Conservation (phyloP, 2,888 invertebrate species). For the Aphidoletes aphidimyza region DNA sequence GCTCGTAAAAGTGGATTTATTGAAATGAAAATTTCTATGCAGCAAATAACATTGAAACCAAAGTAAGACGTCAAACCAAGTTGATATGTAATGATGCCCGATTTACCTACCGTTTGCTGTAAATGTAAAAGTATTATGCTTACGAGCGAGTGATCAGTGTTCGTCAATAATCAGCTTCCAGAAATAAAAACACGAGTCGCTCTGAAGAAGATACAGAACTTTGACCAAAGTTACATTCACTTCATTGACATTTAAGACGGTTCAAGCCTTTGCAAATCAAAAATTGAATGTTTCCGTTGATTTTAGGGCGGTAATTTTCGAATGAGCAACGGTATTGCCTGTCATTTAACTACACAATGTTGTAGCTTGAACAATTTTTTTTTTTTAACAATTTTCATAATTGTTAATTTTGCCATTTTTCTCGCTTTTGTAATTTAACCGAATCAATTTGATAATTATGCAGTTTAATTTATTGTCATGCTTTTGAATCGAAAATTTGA, state of each 20-base stretch:
- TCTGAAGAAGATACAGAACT: not conserved
- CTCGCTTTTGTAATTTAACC: no score
- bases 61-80: not conserved
- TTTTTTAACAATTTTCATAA: no score
- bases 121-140: no score
- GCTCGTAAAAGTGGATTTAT: not conserved
- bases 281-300: not conserved
- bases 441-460: no score
- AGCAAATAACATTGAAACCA: not conserved
- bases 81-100: not conserved
- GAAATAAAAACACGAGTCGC: not conserved
- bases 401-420: no score
- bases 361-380: no score
- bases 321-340: no score
- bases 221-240: not conserved
- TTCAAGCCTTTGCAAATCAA: not conserved
- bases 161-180: not conserved
- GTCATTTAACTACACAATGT: no score
- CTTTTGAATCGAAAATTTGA: no score
- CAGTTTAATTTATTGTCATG: no score
- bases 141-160: no score
- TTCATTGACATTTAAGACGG: not conserved
- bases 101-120: not conserved
- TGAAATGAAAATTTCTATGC: not conserved
- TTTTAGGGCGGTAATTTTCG: no score